Conservation (phyloP, 2,888 invertebrate genomes). For the Drosophila sordidula region DNA sequence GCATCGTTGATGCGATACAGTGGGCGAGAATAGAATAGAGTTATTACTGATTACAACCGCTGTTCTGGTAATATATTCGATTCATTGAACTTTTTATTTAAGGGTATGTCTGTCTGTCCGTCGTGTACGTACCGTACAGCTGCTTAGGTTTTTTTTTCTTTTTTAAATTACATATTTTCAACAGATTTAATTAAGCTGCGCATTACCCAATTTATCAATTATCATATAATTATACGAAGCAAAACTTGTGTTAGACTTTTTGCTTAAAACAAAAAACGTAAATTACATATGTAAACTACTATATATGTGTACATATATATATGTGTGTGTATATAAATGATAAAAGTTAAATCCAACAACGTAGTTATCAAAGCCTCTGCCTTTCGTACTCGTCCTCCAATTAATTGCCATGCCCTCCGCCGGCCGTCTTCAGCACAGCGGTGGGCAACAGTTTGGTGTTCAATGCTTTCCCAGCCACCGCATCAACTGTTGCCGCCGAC, state of each 20-base stretch:
- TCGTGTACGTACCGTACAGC: not conserved
- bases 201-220: conserved; percentile 11
- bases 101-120: conserved; percentile 10
- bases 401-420: conserved; percentile 45
- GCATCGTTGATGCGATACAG: conserved; percentile 13
- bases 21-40: not conserved
- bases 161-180: conserved; percentile 13
- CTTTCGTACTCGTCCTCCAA: not conserved
- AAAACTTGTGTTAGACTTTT: conserved; percentile 42
- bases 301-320: conserved; percentile 34
- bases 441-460: conserved; percentile 57
- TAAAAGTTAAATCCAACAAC: conserved; percentile 45
- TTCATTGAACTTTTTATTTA: conserved; percentile 22
- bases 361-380: conserved; percentile 67
- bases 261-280: conserved; percentile 53
- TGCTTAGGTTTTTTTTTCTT: conserved; percentile 7
- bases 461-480: conserved; percentile 51
- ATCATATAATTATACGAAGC: conserved; percentile 30
- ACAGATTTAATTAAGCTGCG: conserved; percentile 9
- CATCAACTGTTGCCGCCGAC: conserved; percentile 41
- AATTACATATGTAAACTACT: conserved; percentile 30
- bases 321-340: conserved; percentile 25
- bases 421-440: conserved; percentile 63
- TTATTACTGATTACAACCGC: not conserved
- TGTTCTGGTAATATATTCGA: not conserved